Percentiles rank a stretch among this genome's conserved stretches.
phyloP scores from a whole-genome alignment of 2,797 vertebrate genomes.

The Lateolabrax maculatus region DNA sequence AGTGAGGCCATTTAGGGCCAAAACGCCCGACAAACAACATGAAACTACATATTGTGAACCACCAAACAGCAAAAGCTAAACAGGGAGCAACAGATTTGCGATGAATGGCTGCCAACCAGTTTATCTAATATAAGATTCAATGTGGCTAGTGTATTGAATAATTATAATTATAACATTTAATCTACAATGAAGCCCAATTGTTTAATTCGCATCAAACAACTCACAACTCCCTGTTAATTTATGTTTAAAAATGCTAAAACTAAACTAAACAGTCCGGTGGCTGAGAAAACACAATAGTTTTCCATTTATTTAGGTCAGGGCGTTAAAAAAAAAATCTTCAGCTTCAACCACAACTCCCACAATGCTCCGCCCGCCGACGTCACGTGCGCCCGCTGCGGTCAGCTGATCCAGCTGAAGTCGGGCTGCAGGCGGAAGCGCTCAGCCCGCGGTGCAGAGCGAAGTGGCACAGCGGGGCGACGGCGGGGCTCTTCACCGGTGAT shows the following conservation, averaged over 20 bases:
- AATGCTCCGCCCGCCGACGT: slow-evolving; percentile 19
- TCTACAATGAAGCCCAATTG: not conserved
- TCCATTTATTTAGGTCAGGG: not conserved
- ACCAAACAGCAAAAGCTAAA: not conserved
- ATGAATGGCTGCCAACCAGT: not conserved
- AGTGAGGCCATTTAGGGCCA: not conserved
- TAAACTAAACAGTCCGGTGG: not conserved
- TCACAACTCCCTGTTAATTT: too few species aligned
- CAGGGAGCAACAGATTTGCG: not conserved
- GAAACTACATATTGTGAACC: not conserved
- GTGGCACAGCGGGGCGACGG: slow-evolving; percentile 17
- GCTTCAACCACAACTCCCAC: slow-evolving; percentile 53
- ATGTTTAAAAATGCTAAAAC: not conserved
- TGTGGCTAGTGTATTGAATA: not conserved
- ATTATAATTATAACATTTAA: too few species aligned
- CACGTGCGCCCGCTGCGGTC: not conserved
- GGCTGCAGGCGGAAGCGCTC: not conserved
- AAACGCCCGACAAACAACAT: not conserved
- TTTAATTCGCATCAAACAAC: not conserved
- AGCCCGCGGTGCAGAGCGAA: not conserved
- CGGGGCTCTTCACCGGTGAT: not conserved
- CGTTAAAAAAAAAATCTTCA: not conserved
- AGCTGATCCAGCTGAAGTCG: slow-evolving; percentile 28
- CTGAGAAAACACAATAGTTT: not conserved
- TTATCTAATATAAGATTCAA: not conserved